Base-by-base conservation (phyloP, 1,140 invertebrate genomes). In the Bursaphelenchus mucronatus region DNA sequence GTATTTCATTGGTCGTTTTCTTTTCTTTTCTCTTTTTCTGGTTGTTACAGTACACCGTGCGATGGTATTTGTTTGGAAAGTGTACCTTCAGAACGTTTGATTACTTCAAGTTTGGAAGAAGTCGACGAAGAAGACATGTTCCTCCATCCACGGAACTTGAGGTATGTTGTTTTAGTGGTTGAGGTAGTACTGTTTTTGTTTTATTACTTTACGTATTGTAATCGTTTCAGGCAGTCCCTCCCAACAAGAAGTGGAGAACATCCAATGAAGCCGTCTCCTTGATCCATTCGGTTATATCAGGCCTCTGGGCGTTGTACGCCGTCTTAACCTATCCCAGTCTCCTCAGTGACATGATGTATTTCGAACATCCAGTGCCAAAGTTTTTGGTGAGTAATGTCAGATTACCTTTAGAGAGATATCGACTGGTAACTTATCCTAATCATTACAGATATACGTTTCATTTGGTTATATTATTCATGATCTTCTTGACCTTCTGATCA, bases 171-270 rank as follows among this genome's bases (percentile, higher is more conserved):
- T 30, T 30, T 30, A 30, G 30, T 30, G 30, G 5, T 30, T 30
- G 30, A 30, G 30, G 5, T 30, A 5, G 5, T n/a, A 10, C 21
- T 39, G 47, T 13, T 59, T 13, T n/a, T 30, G 11, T 19, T 2
- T 3, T 43, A 6, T 11, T 13, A 59, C 4, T 58, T 21, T 41
- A 56, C 50, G 30, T 46, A n/a, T 55, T 21, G 8, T 43, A n/a
- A 9, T 51, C 30, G 30, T 30, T 79, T 59, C 61, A 81, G 71
- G 64, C 66, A 15, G 66, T 80, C 43, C 78, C 78, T 30, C 76
- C 76, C 0, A 80, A 80, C 64, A 79, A 80, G 45, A 80, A 80
- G 57, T 80, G 78, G 78, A 63, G 78, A 19, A 80, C 80, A 40
- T 81, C 76, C 0, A 80, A 80, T 63, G 78, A 80, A 54, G 61